A percentile compares a stretch with the other conserved stretches of the same genome.
phyloP scores from a whole-genome alignment of 2,797 vertebrate species.

The Momotus momota region DNA sequence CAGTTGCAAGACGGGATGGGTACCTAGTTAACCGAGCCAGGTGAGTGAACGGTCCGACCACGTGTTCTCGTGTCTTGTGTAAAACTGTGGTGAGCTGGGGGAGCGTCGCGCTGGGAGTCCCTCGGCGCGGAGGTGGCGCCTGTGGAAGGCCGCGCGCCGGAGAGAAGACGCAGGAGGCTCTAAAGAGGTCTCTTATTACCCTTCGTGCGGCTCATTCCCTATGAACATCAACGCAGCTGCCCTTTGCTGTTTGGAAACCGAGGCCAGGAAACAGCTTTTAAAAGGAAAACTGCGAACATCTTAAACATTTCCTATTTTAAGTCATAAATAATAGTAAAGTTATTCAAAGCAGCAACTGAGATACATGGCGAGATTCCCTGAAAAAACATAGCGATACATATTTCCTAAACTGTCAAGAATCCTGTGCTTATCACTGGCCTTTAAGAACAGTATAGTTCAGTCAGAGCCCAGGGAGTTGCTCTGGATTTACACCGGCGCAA shows the following conservation, averaged over 20 bases:
- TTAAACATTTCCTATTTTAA: neutral
- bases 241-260: neutral
- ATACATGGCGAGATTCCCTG: neutral
- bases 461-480: accelerated
- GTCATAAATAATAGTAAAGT: accelerated
- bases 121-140: accelerated
- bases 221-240: accelerated
- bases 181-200: accelerated
- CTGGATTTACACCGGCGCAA: neutral
- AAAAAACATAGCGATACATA: neutral
- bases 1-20: neutral
- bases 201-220: accelerated
- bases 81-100: neutral
- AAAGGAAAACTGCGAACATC: neutral
- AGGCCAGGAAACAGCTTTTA: neutral
- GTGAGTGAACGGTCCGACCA: conserved; percentile 20
- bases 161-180: neutral
- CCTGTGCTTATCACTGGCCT: neutral
- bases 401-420: neutral
- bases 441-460: neutral
- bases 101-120: neutral
- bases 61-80: accelerated
- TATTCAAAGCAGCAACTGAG: accelerated
- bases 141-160: accelerated
- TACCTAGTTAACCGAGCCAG: neutral